Conservation (phyloP, 2,888 invertebrate genomes). For the Phyllotreta striolata region DNA sequence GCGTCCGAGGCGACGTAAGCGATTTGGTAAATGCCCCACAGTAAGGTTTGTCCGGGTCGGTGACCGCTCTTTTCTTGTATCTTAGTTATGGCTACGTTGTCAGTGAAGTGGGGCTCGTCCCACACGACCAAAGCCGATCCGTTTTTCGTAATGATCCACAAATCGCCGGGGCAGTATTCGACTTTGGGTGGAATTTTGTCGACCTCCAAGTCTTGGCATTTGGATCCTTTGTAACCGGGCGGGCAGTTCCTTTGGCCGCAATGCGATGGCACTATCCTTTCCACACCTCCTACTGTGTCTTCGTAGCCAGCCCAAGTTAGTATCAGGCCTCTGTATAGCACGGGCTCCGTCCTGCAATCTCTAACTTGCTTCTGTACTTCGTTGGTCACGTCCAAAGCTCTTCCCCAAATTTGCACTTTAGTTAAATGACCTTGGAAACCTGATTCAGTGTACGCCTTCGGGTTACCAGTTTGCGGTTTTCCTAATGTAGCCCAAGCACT, state of each 20-base stretch:
- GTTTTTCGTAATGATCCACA: conserved; percentile 93
- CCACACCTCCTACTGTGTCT: conserved; percentile 86
- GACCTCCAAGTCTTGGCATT: conserved; percentile 77
- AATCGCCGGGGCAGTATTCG: conserved; percentile 90
- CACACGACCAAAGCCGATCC: conserved; percentile 89
- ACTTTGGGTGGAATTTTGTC: conserved; percentile 76
- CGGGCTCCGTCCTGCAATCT: conserved; percentile 91
- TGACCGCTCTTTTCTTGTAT: conserved; percentile 87
- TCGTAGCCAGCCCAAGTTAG: conserved; percentile 96
- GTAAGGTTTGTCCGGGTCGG: conserved; percentile 83
- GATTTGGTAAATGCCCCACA: conserved; percentile 92
- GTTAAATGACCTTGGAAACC: conserved; percentile 97
- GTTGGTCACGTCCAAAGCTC: conserved; percentile 88
- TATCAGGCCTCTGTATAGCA: conserved; percentile 83
- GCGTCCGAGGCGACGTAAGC: conserved; percentile 94
- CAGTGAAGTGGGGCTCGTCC: conserved; percentile 92
- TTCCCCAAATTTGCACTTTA: conserved; percentile 93
- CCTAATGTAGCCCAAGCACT: conserved; percentile 93
- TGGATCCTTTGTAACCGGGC: conserved; percentile 84
- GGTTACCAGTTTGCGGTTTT: conserved; percentile 82
- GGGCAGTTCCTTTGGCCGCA: conserved; percentile 91
- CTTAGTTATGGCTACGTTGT: conserved; percentile 83
- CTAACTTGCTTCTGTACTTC: conserved; percentile 94
- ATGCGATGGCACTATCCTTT: conserved; percentile 88
- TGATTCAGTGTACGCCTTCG: conserved; percentile 83